Percentiles rank a stretch among this genome's conserved stretches.
Conservation (phyloP, 2,888 invertebrate genomes). For the Eupithecia subumbrata region DNA sequence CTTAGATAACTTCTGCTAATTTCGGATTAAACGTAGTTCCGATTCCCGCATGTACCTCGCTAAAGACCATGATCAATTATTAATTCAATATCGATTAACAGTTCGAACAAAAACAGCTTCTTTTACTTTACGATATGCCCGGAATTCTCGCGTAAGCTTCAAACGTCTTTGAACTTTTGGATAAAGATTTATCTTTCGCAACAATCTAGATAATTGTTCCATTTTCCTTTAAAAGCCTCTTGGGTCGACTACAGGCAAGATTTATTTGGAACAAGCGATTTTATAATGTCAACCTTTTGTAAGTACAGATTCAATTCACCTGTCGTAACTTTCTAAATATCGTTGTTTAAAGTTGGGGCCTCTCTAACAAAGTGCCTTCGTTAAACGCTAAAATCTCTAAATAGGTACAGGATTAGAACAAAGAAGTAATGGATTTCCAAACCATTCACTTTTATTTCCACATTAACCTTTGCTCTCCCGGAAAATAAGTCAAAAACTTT, state of each 20-base stretch:
- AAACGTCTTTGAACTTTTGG: conserved; percentile 11
- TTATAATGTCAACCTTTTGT: neutral
- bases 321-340: neutral
- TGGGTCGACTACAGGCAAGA: neutral
- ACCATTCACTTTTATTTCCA: neutral
- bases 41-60: neutral
- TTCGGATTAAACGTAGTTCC: neutral
- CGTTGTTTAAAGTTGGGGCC: neutral
- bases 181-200: conserved; percentile 15
- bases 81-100: neutral
- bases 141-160: conserved; percentile 10
- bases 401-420: neutral
- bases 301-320: neutral
- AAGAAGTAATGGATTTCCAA: neutral
- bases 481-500: neutral
- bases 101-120: neutral
- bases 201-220: conserved; percentile 28
- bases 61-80: neutral
- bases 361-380: neutral
- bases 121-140: neutral
- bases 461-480: neutral
- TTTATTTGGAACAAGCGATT: neutral
- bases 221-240: conserved; percentile 22
- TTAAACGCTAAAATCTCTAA: neutral
- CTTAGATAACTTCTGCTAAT: neutral